phyloP scores from a whole-genome alignment of 2,888 invertebrate genomes.

The Acrobasis repandana region DNA sequence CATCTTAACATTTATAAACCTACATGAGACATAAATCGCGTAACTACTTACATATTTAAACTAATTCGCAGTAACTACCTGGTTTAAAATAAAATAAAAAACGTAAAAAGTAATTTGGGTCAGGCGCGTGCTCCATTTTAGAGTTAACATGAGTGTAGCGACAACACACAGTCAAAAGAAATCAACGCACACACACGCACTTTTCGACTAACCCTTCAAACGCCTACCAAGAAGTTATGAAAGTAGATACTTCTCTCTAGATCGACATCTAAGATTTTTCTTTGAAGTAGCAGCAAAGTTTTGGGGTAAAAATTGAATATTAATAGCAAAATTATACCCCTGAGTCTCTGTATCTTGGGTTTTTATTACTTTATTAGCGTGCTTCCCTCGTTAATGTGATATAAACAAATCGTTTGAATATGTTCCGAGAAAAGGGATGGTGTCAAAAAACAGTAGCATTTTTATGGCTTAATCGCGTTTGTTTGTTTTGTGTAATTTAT shows the following conservation, averaged over 20 bases:
- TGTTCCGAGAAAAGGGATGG: constrained; percentile 68
- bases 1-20: constrained; percentile 45
- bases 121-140: constrained; percentile 22
- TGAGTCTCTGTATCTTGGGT: constrained; percentile 55
- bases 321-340: constrained; percentile 80
- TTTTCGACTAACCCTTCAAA: constrained; percentile 56
- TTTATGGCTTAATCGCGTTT: constrained; percentile 74
- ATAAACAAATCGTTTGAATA: constrained; percentile 76
- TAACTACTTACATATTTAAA: background rate
- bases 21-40: constrained; percentile 38
- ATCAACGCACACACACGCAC: constrained; percentile 40
- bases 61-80: constrained; percentile 7
- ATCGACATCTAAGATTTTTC: constrained; percentile 77
- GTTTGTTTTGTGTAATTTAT: constrained; percentile 64
- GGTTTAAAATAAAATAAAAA: background rate
- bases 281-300: constrained; percentile 72
- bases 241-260: constrained; percentile 65
- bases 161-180: constrained; percentile 36
- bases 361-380: constrained; percentile 80
- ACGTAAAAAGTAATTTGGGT: background rate
- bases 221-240: constrained; percentile 67
- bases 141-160: constrained; percentile 44
- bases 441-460: constrained; percentile 81
- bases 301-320: constrained; percentile 80
- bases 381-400: constrained; percentile 71